Base-by-base conservation (phyloP, 2,797 vertebrate species). In the Delichon dasypus region DNA sequence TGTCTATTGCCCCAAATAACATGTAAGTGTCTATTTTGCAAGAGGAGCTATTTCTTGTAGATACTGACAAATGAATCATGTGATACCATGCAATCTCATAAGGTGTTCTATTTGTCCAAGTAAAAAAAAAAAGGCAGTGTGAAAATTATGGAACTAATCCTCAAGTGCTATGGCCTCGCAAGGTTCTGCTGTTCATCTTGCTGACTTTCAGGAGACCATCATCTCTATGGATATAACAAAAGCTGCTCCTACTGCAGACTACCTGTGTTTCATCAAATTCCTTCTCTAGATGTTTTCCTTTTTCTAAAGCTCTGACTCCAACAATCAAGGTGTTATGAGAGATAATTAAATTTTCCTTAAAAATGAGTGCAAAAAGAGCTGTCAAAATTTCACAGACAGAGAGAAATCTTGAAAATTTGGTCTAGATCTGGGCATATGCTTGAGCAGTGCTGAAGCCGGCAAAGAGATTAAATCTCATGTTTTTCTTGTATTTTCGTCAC, bases 11-110 rank as follows among this genome's bases (percentile, higher is more conserved):
- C 32, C 44, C 20, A 23, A 5, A 9, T 7, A 68, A 19, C 2
- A 8, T 4, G 2, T 13, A 25, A 32, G 19, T 17, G 14, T 58
- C 3, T 36, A 1, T 77, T 71, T 68, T 74, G 19, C 26, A 65
- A 68, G 34, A 36, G 4, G 29, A 77, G 22, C 4, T 27, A 11
- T 47, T 91, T 81, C n/a, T 57, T 73, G 10, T 27, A 51, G 32
- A 26, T 64, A 25, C 3, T 34, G 55, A 36, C 4, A 80, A 47
- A 67, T 8, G 2, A 66, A 36, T n/a, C 6, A 0, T 0, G 0
- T 23, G 22, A 40, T 82, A 4, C 7, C 13, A 5, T 36, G 47
- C 3, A 62, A 30, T 10, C 2, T 2, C 36, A 17, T 21, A 16
- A 44, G 16, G 4, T 26, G 16, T 11, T 54, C 7, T 13, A 15